Conservation (phyloP, 2,113 vertebrate species). For the Archilochus colubris region DNA sequence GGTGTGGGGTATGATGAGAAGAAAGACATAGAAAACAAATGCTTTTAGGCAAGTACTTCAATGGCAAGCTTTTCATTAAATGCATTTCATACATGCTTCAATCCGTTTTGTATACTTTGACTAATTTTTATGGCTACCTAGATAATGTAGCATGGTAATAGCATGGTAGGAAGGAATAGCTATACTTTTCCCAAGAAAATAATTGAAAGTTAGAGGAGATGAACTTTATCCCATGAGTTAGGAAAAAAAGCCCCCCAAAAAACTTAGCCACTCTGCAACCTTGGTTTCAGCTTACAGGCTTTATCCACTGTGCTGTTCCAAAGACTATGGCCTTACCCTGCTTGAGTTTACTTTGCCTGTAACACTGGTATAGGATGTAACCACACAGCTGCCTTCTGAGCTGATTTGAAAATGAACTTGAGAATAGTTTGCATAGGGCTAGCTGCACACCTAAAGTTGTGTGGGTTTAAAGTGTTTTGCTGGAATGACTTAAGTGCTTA, state of each 20-base stretch:
- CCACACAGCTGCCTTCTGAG: neutral
- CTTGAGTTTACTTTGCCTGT: neutral
- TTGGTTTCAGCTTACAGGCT: neutral
- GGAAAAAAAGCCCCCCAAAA: neutral
- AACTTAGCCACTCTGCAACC: neutral
- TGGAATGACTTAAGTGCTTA: neutral
- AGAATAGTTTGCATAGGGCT: neutral
- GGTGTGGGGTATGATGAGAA: neutral
- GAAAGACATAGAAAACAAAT: neutral
- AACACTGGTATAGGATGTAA: neutral
- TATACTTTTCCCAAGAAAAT: neutral
- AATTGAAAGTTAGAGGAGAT: neutral
- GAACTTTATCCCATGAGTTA: accelerated
- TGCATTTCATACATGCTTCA: neutral
- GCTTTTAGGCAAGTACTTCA: neutral
- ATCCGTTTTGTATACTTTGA: neutral
- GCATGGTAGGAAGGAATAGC: neutral
- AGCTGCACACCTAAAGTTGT: neutral
- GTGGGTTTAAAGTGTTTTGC: slow-evolving; percentile 38
- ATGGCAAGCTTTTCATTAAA: neutral
- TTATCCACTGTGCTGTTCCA: neutral
- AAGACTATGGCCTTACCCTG: neutral
- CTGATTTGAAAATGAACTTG: neutral
- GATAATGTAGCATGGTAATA: neutral
- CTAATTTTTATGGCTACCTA: neutral